Conservation (phyloP, 2,797 vertebrate species). For the Pelochelys cantorii region DNA sequence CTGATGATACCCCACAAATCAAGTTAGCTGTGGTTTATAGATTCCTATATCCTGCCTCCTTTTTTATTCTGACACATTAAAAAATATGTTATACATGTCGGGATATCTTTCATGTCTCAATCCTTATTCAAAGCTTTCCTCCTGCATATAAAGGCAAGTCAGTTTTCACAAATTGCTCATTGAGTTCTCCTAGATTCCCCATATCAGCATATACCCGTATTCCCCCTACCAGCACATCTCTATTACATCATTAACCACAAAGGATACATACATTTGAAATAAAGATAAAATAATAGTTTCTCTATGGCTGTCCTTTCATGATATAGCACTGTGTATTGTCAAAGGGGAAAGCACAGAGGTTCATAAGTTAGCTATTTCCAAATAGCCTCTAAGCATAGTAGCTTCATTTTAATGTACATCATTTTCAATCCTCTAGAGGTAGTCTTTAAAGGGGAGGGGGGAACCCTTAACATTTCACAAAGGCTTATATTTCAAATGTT, state of each 20-base stretch:
- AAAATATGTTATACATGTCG: background rate
- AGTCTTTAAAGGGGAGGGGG: background rate
- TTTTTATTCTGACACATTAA: fast-evolving
- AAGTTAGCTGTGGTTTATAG: background rate
- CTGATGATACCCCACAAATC: background rate
- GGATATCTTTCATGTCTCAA: background rate
- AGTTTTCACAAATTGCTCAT: background rate
- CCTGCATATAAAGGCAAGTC: background rate
- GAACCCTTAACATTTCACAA: background rate
- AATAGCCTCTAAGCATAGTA: background rate
- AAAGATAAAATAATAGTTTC: background rate
- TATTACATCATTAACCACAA: constrained; percentile 13
- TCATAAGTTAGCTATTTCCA: background rate
- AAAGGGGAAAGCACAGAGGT: background rate
- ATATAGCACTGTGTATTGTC: background rate
- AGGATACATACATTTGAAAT: background rate
- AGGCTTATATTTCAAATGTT: constrained; percentile 3
- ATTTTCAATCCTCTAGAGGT: constrained; percentile 32
- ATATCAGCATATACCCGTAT: background rate
- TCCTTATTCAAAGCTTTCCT: background rate
- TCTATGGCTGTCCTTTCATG: background rate
- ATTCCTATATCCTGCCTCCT: background rate
- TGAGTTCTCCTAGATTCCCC: background rate
- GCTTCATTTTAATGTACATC: background rate
- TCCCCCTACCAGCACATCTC: background rate